These are phyloP conservation scores for Myotis yumanensis DNA, from an alignment of 2,113 vertebrate genomes.

Conservation along the genomic window DNA sequence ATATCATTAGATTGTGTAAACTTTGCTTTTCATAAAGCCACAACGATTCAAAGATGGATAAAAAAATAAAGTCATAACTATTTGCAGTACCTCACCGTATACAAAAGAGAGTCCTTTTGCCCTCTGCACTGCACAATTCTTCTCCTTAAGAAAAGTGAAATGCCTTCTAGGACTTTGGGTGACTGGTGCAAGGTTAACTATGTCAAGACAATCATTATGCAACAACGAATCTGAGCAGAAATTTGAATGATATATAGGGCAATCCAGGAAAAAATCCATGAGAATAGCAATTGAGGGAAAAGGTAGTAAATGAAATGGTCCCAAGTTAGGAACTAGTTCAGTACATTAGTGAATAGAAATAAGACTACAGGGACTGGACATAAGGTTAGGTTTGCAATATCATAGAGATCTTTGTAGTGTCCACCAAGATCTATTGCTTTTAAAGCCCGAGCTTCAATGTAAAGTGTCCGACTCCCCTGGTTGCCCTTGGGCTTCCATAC, in stretches of 20 bases:
- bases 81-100: background rate
- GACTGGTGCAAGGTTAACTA: background rate
- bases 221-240: background rate
- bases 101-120: background rate
- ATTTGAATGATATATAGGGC: background rate
- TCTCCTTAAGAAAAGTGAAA: slow-evolving; percentile 25
- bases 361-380: background rate
- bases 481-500: background rate
- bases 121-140: background rate
- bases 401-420: background rate
- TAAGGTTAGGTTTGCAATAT: background rate
- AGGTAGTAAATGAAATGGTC: background rate
- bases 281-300: background rate
- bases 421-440: background rate
- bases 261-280: slow-evolving; percentile 27
- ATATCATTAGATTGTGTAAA: background rate
- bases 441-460: background rate
- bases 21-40: slow-evolving; percentile 1
- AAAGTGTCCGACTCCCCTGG: background rate
- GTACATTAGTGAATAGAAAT: background rate
- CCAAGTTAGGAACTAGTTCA: background rate
- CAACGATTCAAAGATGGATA: background rate
- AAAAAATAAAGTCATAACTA: background rate
- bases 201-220: background rate
- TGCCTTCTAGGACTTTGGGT: background rate